A percentile compares a stretch with the other conserved stretches of the same genome.
phyloP scores from a whole-genome alignment of 2,113 vertebrate species.

The Shinisaurus crocodilurus region DNA sequence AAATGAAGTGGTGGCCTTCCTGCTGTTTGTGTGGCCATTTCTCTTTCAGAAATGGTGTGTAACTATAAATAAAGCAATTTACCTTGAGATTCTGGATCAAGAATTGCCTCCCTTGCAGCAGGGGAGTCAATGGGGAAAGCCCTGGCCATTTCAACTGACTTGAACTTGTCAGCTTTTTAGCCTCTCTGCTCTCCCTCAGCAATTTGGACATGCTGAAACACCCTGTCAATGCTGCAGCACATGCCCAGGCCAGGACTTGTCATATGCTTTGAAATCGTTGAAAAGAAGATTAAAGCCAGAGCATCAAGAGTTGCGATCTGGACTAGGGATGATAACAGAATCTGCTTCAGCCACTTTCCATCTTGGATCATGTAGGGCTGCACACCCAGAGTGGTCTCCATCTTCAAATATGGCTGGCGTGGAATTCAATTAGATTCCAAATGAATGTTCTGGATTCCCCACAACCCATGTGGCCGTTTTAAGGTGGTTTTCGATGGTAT shows the following conservation, averaged over 20 bases:
- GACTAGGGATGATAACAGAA: no score
- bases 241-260: neutral
- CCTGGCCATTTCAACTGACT: neutral
- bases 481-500: no score
- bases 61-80: constrained; percentile 27
- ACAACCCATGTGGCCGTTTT: no score
- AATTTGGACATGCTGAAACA: neutral
- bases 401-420: no score
- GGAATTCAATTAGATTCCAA: no score
- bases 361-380: no score
- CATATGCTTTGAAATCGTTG: no score
- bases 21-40: neutral
- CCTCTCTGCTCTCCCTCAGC: neutral
- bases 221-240: neutral
- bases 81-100: neutral
- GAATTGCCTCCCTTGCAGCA: neutral
- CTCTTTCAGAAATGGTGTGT: neutral
- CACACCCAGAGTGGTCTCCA: no score
- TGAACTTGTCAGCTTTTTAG: neutral
- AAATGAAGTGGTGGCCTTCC: constrained; percentile 13
- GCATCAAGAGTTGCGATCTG: neutral
- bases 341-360: no score
- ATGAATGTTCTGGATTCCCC: no score
- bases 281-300: neutral
- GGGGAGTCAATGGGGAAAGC: neutral